Base-by-base conservation (phyloP, 1,140 invertebrate genomes). In the Drosophila ercepeae region DNA sequence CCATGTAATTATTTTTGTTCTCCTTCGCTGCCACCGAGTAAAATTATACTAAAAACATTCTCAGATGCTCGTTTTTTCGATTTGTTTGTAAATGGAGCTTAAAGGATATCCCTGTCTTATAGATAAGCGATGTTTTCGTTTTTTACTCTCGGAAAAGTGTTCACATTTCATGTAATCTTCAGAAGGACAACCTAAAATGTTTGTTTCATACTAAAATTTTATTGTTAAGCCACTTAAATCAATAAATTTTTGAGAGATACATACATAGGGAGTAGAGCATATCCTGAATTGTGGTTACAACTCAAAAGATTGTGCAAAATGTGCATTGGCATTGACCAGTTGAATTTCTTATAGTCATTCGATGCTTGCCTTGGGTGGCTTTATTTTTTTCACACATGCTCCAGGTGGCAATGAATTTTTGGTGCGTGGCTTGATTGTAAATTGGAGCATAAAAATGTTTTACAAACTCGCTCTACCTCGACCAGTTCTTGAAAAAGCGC, bases 371-470 rank as follows among this genome's bases (percentile, higher is more conserved):
- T 63, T 27, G 29, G 63, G 14, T 53, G 9, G 9, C 29, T 32
- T 32, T 32, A n/a, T 67, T 67, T 53, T 53, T 45, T 21, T 67
- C 27, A 42, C 49, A 63, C 57, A 88, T 86, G 81, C 81, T 86
- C 88, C 82, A 81, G 82, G 73, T 88, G 82, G 81, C 72, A 81
- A 88, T 88, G 81, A 86, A 74, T 88, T 77, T 86, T 71, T 86
- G 61, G 81, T 86, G 81, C 81, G 81, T 86, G 82, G 72, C 76
- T 81, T 86, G 73, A 86, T 86, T 86, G 81, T 63, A 86, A 86
- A 88, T 86, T 86, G 81, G 81, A 86, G 81, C 81, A 86, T 77
- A 77, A 86, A 86, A 88, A 86, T 72, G 78, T 65, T 84, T 86
- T 74, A 75, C 52, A 73, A 74, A 81, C 54, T 48, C 59, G 42